A percentile compares a stretch with the other conserved stretches of the same genome.
Evolutionary conservation across 1,140 invertebrate species (phyloP).

Genomic region (Ladona fulva): DNA sequence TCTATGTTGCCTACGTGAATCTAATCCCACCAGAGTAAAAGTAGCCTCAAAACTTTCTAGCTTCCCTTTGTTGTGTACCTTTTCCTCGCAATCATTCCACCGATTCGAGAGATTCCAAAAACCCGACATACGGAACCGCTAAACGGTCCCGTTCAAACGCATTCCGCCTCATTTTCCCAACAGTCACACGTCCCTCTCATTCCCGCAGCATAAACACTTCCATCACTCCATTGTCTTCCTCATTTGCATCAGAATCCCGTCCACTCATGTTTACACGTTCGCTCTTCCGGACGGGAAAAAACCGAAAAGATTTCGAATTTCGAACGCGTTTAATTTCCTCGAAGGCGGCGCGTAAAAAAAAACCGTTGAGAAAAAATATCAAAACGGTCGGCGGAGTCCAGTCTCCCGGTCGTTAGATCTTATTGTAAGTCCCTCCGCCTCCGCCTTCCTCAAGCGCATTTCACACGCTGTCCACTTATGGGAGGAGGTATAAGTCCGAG

Average conservation of each 20-base stretch:
- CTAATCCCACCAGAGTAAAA: no score
- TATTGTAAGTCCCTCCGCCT: background rate
- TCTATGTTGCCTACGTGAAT: no score
- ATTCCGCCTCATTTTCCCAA: no score
- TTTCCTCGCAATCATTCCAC: no score
- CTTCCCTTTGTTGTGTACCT: no score
- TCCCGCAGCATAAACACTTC: no score
- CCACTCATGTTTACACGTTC: background rate
- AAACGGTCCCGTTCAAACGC: no score
- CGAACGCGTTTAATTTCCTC: background rate
- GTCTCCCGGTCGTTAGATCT: background rate
- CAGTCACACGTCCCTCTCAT: no score
- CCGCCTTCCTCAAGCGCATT: background rate
- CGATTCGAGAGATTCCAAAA: no score
- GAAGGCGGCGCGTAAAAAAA: background rate
- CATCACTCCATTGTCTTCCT: no score
- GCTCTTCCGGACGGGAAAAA: background rate
- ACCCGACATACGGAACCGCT: no score
- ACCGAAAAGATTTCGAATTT: slow-evolving; percentile 1
- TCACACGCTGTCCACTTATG: background rate
- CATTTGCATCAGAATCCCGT: background rate
- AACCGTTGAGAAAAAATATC: background rate
- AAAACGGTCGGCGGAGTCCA: background rate
- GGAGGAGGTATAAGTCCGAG: background rate
- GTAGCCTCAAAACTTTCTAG: no score